Base-by-base conservation (phyloP, 1,140 invertebrate species). In the Dendrolimus punctatus region DNA sequence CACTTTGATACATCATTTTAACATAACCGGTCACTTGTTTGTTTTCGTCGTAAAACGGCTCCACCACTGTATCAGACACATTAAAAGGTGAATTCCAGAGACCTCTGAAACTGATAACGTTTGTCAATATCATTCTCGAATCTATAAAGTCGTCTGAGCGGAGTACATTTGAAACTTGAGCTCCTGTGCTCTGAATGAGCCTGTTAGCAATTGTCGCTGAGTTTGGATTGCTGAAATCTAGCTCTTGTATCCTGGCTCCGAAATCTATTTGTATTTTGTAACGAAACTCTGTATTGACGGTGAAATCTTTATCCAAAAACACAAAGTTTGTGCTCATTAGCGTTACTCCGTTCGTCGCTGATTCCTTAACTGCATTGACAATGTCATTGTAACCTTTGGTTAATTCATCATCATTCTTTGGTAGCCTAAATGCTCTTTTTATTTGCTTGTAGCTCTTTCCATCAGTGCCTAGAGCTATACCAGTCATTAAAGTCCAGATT, bases 101-200 rank as follows among this genome's bases (percentile, higher is more conserved):
- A 7, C 94, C 95, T 82, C 94, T 96, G 81, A 97, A 96, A 58
- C 92, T 95, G 41, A 96, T 88, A 0, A 92, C 92, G 55, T 95
- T 96, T 0, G 93, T 91, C 39, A 96, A 73, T 10, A 97, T 86
- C 64, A 96, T 83, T 64, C 88, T 86, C 0, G 93, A 92, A 53
- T 91, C 81, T 5, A 49, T 51, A 47, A 90, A 80, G 62, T 90
- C 88, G 39, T 76, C 85, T 62, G 75, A 79, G 60, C 57, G 64
- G 6, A 85, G 52, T 2, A 82, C 82, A 49, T 85, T 82, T 4
- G 76, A 73, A 0, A 85, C 80, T n/a, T 65, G 63, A 1, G 67
- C 79, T 5, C 80, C 79, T 5, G 76, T 76, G 10, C 64, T 69
- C 46, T 72, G 59, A 6, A 84, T 85, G 49, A 77, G 57, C 5